These are phyloP conservation scores for Patella ulyssiponensis DNA, from an alignment of 2,888 invertebrate genomes.

Conservation along the genomic window DNA sequence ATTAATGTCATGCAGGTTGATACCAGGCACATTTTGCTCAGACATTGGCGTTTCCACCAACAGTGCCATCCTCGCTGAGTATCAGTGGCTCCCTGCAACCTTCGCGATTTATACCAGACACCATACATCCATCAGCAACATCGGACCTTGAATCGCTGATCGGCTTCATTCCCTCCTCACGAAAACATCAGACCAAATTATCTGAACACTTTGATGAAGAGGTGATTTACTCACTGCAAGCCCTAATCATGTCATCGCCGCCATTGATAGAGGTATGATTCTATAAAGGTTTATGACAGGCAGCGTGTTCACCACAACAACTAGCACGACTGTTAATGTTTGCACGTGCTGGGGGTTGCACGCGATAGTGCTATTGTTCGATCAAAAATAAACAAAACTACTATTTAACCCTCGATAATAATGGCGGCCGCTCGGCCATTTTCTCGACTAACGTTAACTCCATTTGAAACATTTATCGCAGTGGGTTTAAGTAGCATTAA, in stretches of 20 bases:
- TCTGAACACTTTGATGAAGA: background rate
- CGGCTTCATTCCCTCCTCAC: too few species aligned
- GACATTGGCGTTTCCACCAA: too few species aligned
- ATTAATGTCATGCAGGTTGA: too few species aligned
- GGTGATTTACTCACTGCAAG: background rate
- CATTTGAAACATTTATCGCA: background rate
- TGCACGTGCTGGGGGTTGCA: constrained; percentile 8
- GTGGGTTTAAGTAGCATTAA: background rate
- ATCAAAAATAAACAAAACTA: background rate
- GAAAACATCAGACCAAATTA: too few species aligned
- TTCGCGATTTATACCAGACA: too few species aligned
- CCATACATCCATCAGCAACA: too few species aligned
- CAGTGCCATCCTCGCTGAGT: too few species aligned
- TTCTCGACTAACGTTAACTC: background rate
- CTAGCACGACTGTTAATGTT: constrained; percentile 8
- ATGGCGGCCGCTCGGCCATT: background rate
- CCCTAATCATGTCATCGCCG: constrained; percentile 9
- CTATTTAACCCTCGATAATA: background rate
- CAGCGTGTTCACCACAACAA: constrained; percentile 9
- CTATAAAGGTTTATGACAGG: constrained; percentile 5
- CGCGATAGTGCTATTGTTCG: constrained; percentile 10
- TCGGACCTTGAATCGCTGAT: too few species aligned
- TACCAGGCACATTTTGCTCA: too few species aligned
- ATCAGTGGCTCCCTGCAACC: too few species aligned
- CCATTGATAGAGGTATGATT: constrained; percentile 2